A percentile compares a stretch with the other conserved stretches of the same genome.
These are phyloP conservation scores for Acinonyx jubatus DNA, from an alignment of 2,113 vertebrate genomes.

Conservation along the genomic window DNA sequence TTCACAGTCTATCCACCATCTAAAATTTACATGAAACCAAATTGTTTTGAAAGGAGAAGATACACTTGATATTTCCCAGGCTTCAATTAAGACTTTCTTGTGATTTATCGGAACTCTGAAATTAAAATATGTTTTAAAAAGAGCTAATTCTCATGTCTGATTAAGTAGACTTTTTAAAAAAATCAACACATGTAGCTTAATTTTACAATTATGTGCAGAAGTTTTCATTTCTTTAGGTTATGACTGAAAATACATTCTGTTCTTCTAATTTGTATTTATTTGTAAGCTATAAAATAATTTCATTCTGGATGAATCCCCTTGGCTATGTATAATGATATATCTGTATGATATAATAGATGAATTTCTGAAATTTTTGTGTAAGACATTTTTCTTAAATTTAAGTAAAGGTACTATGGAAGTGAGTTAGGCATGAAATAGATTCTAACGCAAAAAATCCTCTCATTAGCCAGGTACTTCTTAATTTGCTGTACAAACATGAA, in stretches of 20 bases:
- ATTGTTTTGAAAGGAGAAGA: background rate
- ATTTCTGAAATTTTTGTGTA: background rate
- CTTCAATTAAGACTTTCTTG: background rate
- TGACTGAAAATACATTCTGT: background rate
- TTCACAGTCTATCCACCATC: background rate
- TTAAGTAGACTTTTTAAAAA: background rate
- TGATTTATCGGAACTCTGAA: background rate
- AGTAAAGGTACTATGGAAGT: background rate
- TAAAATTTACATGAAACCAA: background rate
- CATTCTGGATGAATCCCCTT: background rate
- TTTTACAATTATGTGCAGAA: background rate
- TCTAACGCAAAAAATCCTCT: background rate
- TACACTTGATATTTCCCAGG: background rate
- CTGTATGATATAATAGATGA: background rate
- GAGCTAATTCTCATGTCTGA: background rate
- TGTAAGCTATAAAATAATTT: background rate
- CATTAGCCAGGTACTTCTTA: background rate
- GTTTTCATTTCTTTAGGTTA: background rate
- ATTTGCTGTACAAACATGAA: background rate
- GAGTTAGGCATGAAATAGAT: background rate
- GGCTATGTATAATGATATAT: background rate
- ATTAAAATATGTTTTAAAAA: slow-evolving; percentile 5
- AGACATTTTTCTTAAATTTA: background rate
- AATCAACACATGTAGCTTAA: background rate
- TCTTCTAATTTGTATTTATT: background rate